phyloP scores from a whole-genome alignment of 2,888 invertebrate genomes.

The Ligdia adustata region DNA sequence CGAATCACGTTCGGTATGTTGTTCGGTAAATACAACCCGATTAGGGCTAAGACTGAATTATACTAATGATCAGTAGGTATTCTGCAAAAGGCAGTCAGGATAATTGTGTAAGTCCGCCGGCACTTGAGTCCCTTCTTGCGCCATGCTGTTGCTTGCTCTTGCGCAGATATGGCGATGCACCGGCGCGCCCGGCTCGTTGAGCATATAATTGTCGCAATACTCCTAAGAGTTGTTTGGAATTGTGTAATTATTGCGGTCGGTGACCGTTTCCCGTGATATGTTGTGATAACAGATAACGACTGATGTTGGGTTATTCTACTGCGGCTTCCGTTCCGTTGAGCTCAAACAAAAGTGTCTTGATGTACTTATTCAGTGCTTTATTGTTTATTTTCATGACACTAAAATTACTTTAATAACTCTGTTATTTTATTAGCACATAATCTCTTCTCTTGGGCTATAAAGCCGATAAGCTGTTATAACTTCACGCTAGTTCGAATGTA shows the following conservation, averaged over 20 bases:
- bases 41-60: background rate
- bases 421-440: too few species aligned
- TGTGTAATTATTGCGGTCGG: slow-evolving; percentile 9
- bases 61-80: slow-evolving; percentile 19
- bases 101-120: slow-evolving; percentile 24
- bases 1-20: background rate
- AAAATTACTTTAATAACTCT: too few species aligned
- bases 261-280: slow-evolving; percentile 13
- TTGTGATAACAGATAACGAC: slow-evolving; percentile 7
- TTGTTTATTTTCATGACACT: too few species aligned
- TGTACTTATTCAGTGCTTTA: too few species aligned
- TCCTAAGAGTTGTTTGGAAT: background rate
- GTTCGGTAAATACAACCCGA: background rate
- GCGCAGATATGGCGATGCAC: slow-evolving; percentile 20
- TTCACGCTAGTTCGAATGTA: too few species aligned
- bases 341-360: background rate
- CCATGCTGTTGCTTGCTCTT: background rate
- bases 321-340: background rate
- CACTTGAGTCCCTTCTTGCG: slow-evolving; percentile 14
- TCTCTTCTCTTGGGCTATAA: too few species aligned
- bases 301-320: too few species aligned
- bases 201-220: slow-evolving; percentile 4
- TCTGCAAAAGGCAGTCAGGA: slow-evolving; percentile 22
- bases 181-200: background rate
- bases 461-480: too few species aligned